Base-by-base conservation (phyloP, 92 coral and sea anemone species). In the Blastomussa wellsi region DNA sequence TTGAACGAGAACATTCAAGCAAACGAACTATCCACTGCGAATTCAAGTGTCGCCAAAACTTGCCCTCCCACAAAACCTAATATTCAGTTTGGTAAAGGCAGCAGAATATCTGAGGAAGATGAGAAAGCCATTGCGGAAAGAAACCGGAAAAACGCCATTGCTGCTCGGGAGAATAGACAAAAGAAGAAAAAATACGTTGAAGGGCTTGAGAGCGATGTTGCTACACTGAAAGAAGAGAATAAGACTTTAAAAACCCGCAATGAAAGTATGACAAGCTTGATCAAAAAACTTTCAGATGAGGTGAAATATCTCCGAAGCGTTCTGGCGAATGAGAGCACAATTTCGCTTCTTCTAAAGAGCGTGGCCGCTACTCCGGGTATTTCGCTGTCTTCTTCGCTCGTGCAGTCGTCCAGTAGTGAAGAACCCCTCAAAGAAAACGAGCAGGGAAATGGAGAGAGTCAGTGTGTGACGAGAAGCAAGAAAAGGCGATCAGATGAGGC, bases 171-270 rank as follows among this genome's bases (percentile, higher is more conserved):
- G 60, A 97, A 97, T 53, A 94, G 99, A 22, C 53, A 80, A 71
- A 97, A 93, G 86, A 97, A 95, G 90, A 97, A 97, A 84, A 78
- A 88, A 44, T 97, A 97, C 84, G 68, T 97, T 7, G 91, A 89
- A 44, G 89, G 86, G 14, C 90, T 97, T 15, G 98, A 97, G 64
- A 88, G 55, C 19, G 93, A 93, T 48, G 93, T 91, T 22, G 48
- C 44, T 3, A 76, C 90, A 20, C 91, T 97, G 9, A 90, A 90
- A 55, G 78, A 84, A 35, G 94, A 95, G 70, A 97, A 97, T 71
- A 74, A 69, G 36, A 62, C 42, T 26, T 64, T 97, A 16, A 90
- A 86, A 62, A 82, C 81, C 37, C 84, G 88, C 47, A 88, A 86
- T 19, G 83, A 77, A 73, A 72, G 66, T 48, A 88, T 91, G 86